Evolutionary conservation across 1,140 invertebrate species (phyloP), one percentile per base, ranked within the genome.

Genomic region (Lineus longissimus): DNA sequence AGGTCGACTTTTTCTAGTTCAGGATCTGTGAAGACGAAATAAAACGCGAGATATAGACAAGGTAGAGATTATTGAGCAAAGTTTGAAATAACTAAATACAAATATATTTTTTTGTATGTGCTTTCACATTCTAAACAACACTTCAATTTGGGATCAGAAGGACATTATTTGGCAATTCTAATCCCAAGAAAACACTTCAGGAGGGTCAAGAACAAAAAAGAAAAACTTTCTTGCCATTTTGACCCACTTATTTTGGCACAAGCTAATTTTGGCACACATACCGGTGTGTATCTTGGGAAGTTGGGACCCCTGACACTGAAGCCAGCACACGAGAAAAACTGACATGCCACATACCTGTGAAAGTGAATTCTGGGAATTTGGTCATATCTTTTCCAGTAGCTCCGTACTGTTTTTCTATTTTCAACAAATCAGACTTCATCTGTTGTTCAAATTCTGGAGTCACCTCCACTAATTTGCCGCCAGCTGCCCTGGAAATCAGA

Each of bases 331-430:
- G n/a, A 9, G 4, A 23, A 51, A 51, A 51, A 23, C n/a, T 6
- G 6, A 7, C n/a, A 51, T 51, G 47, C 2, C 30, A 11, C 30
- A 2, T 63, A 80, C 77, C 78, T 69, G 59, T 25, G 63, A 94
- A 96, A 73, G 88, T 89, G 72, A 95, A 91, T 17, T 85, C 79
- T 11, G 94, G 94, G 80, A 97, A 95, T 78, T 93, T 86, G 7
- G 89, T 90, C 88, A 95, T 91, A 76, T 96, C 91, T 27, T 86
- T 84, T 59, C 89, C 90, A 51, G 84, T 72, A 73, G 89, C 91
- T 54, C 90, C 90, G 81, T 84, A 95, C 64, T 89, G 87, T 72
- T 86, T 88, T 25, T 88, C 85, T 60, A 95, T 83, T 79, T 92
- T 91, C 11, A 90, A 90, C 62, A 95, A 74, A 76, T 94, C 91